phyloP scores from a whole-genome alignment of 2,113 vertebrate species.

The Hippopotamus amphibius region DNA sequence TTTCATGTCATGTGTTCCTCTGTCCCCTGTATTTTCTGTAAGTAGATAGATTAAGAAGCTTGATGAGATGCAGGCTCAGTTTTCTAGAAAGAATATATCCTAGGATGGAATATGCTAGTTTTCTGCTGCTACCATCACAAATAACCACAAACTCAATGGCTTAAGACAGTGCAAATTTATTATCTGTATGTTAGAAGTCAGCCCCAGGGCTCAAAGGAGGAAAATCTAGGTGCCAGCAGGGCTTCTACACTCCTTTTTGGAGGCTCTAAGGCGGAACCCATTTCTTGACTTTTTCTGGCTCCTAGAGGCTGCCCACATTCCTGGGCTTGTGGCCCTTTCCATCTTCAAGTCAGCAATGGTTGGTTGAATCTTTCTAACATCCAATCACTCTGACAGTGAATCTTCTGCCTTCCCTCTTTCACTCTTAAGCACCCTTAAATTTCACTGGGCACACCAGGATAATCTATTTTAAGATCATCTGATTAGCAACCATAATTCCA shows the following conservation, averaged over 20 bases:
- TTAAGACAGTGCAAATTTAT: not conserved
- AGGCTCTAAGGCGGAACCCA: not conserved
- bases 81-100: conserved; percentile 15
- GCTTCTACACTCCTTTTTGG: not conserved
- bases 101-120: not conserved
- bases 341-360: not conserved
- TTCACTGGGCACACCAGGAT: not conserved
- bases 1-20: not conserved
- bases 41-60: not conserved
- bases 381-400: not conserved
- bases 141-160: not conserved
- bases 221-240: not conserved
- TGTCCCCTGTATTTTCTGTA: not conserved
- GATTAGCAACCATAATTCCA: not conserved
- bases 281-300: not conserved
- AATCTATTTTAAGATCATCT: not conserved
- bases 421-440: not conserved
- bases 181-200: not conserved
- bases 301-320: not conserved
- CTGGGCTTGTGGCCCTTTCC: not conserved
- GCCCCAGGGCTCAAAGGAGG: not conserved
- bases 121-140: not conserved
- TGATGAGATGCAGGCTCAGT: not conserved
- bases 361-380: too few species aligned
- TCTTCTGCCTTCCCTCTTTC: not conserved